Evolutionary conservation across 2,797 vertebrate species (phyloP).

Genomic region (Lepus oiostolus): DNA sequence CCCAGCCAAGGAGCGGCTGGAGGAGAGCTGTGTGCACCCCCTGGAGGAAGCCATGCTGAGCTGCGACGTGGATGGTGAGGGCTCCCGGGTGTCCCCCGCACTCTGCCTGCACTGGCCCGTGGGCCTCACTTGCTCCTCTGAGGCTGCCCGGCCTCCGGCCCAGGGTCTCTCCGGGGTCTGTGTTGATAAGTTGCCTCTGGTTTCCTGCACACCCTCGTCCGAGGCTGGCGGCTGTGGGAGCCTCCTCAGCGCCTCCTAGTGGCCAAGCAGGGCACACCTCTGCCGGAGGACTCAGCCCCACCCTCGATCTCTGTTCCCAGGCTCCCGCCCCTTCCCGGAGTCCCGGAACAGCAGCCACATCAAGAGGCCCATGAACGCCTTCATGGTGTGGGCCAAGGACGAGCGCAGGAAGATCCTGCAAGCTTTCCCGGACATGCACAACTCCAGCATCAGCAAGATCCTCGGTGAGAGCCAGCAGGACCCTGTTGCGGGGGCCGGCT

Average conservation of each 20-base stretch:
- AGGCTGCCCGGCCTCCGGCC: not conserved
- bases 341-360: constrained; percentile 96
- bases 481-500: not conserved
- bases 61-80: constrained; percentile 89
- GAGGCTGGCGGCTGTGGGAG: not conserved
- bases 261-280: not conserved
- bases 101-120: not conserved
- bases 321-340: constrained; percentile 92
- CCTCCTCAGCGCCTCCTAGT: not conserved
- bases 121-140: not conserved
- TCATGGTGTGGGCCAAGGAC: constrained; percentile 99
- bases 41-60: constrained; percentile 88
- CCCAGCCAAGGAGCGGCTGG: constrained; percentile 88
- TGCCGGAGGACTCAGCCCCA: not conserved
- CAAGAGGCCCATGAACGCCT: constrained; percentile 99
- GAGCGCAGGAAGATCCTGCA: constrained; percentile 97
- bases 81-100: accelerated
- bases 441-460: constrained; percentile 99
- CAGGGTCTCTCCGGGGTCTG: not conserved
- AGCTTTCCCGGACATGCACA: constrained; percentile 99
- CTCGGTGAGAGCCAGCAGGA: constrained; percentile 90
- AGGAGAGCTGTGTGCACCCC: constrained; percentile 87
- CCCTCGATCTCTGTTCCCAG: constrained; percentile 65
- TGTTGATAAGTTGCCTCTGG: not conserved
- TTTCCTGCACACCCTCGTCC: not conserved